phyloP scores from a whole-genome alignment of 2,113 vertebrate species.

The Cyphomyrus plagiostoma region DNA sequence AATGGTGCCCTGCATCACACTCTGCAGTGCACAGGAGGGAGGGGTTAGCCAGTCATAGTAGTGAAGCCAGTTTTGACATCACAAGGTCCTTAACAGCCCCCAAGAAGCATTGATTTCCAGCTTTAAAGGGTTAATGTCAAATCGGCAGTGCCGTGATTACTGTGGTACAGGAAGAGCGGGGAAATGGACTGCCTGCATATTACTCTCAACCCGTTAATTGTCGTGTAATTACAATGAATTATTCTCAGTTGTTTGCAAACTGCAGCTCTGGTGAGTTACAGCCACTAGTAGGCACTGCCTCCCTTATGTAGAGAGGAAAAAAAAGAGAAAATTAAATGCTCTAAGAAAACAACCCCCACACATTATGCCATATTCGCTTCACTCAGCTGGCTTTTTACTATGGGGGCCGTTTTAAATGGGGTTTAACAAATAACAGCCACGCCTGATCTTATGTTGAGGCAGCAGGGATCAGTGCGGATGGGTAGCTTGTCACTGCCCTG shows the following conservation, averaged over 20 bases:
- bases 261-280: neutral
- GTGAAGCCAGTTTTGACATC: neutral
- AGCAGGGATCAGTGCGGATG: neutral
- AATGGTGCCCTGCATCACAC: constrained; percentile 93
- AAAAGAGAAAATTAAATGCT: neutral
- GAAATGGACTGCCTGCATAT: neutral
- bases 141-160: neutral
- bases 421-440: neutral
- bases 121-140: neutral
- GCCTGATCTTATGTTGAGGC: neutral
- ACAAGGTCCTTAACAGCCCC: neutral
- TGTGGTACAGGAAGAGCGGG: neutral
- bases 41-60: neutral
- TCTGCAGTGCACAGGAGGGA: constrained; percentile 52
- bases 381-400: neutral
- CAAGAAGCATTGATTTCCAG: neutral
- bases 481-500: neutral
- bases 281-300: neutral
- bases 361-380: neutral
- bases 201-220: neutral
- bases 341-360: neutral
- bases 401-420: neutral
- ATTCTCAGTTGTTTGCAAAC: constrained; percentile 9
- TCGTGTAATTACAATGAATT: constrained; percentile 7
- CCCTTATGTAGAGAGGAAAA: too few species aligned